A percentile compares a stretch with the other conserved stretches of the same genome.
These are phyloP conservation scores for Dasyprocta punctata DNA, from an alignment of 2,113 vertebrate species.

Conservation along the genomic window DNA sequence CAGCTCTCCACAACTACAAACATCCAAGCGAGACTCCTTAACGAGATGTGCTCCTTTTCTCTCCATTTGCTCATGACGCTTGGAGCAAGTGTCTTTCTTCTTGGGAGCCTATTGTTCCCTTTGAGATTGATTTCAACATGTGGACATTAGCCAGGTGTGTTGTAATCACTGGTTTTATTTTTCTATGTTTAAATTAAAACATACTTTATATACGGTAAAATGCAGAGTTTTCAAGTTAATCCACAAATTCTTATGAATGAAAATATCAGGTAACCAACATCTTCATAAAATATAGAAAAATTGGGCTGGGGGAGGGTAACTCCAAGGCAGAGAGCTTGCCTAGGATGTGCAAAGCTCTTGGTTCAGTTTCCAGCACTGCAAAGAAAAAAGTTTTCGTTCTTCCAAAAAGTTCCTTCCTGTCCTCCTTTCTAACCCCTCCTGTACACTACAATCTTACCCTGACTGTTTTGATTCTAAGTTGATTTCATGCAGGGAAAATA, in stretches of 20 bases:
- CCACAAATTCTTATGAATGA: conserved; percentile 4
- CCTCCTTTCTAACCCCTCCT: neutral
- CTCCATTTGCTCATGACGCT: neutral
- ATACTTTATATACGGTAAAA: neutral
- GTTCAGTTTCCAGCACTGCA: neutral
- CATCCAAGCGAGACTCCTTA: neutral
- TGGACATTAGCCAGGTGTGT: neutral
- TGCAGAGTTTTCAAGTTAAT: neutral
- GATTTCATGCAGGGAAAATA: neutral
- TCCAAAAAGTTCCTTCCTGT: neutral
- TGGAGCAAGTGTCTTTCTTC: neutral
- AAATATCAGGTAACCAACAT: neutral
- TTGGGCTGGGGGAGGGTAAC: neutral
- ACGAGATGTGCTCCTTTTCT: neutral
- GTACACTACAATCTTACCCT: too few species aligned
- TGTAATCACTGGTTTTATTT: neutral
- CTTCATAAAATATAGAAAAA: neutral
- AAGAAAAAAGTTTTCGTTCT: neutral
- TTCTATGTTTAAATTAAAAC: neutral
- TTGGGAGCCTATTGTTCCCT: neutral
- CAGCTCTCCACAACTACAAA: neutral
- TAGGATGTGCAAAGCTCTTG: neutral
- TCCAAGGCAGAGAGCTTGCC: neutral
- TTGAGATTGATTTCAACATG: neutral
- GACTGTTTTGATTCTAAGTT: neutral